Base-by-base conservation (phyloP, 2,113 vertebrate genomes). In the Arvicanthis niloticus region DNA sequence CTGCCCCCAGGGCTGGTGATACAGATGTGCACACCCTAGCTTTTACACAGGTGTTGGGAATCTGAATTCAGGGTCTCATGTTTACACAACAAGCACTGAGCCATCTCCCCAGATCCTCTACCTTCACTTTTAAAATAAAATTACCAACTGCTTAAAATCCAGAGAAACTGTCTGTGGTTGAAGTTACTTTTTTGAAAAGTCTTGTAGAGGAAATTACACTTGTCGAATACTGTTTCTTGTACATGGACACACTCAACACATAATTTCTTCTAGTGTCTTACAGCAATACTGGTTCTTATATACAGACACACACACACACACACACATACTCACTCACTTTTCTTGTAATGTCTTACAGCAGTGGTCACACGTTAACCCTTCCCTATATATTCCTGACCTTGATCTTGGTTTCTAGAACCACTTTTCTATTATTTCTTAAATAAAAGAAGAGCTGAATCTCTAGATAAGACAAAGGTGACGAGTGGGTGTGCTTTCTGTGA, bases 121-220 rank as follows among this genome's bases (percentile, higher is more conserved):
- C 37, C 80, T 26, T 93, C 19, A 51, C 68, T 91, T 77, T 82
- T 42, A 58, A 82, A 93, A 76, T 51, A 76, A 81, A 93, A 60
- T 42, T 21, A 91, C 31, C 15, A 34, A 85, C 37, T n/a, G 9
- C 4, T 34, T n/a, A 13, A 68, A 67, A 76, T 96, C 31, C 72
- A 94, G 26, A 89, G 29, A 89, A 93, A 89, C 7, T n/a, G n/a
- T 89, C 78, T 42, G n/a, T 21, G 5, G 9, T 10, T 86, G 22
- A 78, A 56, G 17, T 34, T 16, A 0, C 51, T 51, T 72, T 70
- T 45, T 68, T 67, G 26, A 58, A 82, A 76, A 90, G 51, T 88
- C 5, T 77, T 45, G 37, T 0, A 31, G 26, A 75, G 80, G 48
- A 70, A 77, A 91, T 70, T 84, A 42, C 7, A 56, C 67, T 77